Percentiles rank a stretch among this genome's conserved stretches.
Conservation (phyloP, 2,888 invertebrate species). For the Drosophila cyrtoloma region DNA sequence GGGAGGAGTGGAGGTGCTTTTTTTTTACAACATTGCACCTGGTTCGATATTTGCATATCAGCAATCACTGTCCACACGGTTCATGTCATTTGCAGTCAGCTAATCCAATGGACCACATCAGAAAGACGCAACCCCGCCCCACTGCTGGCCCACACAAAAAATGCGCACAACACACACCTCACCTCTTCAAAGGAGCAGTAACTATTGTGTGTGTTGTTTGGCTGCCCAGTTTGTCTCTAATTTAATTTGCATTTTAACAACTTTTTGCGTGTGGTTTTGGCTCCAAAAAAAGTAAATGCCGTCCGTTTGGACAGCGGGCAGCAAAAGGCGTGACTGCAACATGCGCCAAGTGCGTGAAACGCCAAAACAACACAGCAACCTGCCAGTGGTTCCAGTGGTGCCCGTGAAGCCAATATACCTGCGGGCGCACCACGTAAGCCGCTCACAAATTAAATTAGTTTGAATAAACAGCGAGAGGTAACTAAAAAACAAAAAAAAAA, state of each 20-base stretch:
- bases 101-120: conserved; percentile 53
- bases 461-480: conserved; percentile 78
- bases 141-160: conserved; percentile 27
- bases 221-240: conserved; percentile 76
- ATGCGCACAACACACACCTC: conserved; percentile 25
- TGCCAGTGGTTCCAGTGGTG: conserved; percentile 57
- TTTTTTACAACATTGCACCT: conserved; percentile 39
- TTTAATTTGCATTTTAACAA: conserved; percentile 83
- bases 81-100: conserved; percentile 66
- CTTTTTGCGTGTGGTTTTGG: conserved; percentile 79
- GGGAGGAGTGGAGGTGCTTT: background rate
- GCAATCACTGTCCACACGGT: conserved; percentile 58
- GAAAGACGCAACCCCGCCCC: conserved; percentile 52
- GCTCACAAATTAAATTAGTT: conserved; percentile 80
- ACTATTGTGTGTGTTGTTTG: conserved; percentile 40
- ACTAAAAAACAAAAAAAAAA: conserved; percentile 42
- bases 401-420: conserved; percentile 54
- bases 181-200: conserved; percentile 37
- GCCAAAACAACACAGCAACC: conserved; percentile 78
- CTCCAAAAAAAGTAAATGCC: conserved; percentile 25
- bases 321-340: conserved; percentile 83
- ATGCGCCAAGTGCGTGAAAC: conserved; percentile 81
- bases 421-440: conserved; percentile 72
- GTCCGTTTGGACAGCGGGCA: conserved; percentile 61
- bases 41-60: conserved; percentile 61